phyloP scores from a whole-genome alignment of 2,888 invertebrate genomes.

The Diachrysia chrysitis region DNA sequence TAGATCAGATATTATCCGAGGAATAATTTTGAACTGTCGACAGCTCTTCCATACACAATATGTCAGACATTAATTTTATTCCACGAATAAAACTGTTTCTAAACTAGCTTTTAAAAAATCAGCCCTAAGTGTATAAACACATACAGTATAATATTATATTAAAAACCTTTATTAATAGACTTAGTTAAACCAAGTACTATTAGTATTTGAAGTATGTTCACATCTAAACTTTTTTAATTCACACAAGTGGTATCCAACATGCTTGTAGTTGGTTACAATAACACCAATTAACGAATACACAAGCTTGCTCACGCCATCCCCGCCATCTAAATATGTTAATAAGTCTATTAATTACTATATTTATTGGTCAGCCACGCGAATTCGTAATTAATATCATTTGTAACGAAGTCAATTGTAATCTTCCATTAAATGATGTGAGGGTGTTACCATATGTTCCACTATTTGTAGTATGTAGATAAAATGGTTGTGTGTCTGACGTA shows the following conservation, averaged over 20 bases:
- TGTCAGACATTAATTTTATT: no score
- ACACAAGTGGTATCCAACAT: constrained; percentile 14
- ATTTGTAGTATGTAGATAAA: neutral
- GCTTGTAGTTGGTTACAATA: constrained; percentile 51
- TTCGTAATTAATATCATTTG: constrained; percentile 42
- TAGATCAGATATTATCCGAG: no score
- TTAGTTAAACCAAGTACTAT: no score
- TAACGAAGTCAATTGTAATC: constrained; percentile 7
- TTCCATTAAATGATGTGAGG: constrained; percentile 1
- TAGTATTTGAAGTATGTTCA: no score
- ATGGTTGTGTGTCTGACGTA: neutral
- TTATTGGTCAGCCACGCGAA: constrained; percentile 43
- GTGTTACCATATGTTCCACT: neutral
- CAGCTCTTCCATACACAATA: no score
- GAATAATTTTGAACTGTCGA: no score
- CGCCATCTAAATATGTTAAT: constrained; percentile 45
- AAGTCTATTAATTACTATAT: constrained; percentile 46
- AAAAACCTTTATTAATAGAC: no score
- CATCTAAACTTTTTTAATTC: neutral
- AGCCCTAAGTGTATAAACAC: no score
- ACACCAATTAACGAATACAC: constrained; percentile 39
- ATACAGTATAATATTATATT: no score
- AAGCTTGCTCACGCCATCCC: constrained; percentile 35
- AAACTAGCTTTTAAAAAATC: no score
- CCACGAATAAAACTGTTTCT: no score